Percentiles rank a stretch among this genome's conserved stretches.
Evolutionary conservation across 2,888 invertebrate species (phyloP).

Genomic region (Temnothorax rugatulus): DNA sequence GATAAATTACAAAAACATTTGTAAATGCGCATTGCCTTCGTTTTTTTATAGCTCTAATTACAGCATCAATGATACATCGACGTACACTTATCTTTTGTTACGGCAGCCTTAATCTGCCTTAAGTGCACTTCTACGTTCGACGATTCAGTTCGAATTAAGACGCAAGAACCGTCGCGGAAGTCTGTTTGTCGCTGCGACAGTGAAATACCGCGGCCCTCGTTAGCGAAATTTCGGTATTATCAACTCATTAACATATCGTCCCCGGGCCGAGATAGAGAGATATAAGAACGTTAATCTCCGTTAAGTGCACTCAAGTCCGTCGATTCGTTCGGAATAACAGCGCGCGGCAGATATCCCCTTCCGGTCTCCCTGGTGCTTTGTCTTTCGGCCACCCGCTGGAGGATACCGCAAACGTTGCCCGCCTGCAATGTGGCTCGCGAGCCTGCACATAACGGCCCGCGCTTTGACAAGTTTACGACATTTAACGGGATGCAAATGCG

Average conservation of each 20-base stretch:
- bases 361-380: constrained; percentile 47
- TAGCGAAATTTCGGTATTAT: constrained; percentile 45
- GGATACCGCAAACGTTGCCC: constrained; percentile 66
- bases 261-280: constrained; percentile 33
- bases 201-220: constrained; percentile 44
- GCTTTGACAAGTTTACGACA: constrained; percentile 78
- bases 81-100: constrained; percentile 34
- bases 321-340: constrained; percentile 66
- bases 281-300: constrained; percentile 48
- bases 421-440: constrained; percentile 46
- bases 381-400: constrained; percentile 50
- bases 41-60: neutral
- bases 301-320: constrained; percentile 48
- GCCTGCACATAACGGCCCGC: constrained; percentile 63
- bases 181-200: constrained; percentile 47
- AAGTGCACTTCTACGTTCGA: constrained; percentile 43
- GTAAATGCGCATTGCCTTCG: neutral
- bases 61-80: constrained; percentile 29
- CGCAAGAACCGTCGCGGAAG: constrained; percentile 32
- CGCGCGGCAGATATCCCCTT: constrained; percentile 30
- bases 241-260: constrained; percentile 57
- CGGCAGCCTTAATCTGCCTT: constrained; percentile 32
- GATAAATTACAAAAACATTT: neutral
- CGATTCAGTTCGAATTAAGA: constrained; percentile 37
- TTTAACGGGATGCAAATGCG: constrained; percentile 77